Evolutionary conservation across 2,113 vertebrate species (phyloP), one percentile per base, ranked within the genome.

Genomic region (Lasiurus borealis): DNA sequence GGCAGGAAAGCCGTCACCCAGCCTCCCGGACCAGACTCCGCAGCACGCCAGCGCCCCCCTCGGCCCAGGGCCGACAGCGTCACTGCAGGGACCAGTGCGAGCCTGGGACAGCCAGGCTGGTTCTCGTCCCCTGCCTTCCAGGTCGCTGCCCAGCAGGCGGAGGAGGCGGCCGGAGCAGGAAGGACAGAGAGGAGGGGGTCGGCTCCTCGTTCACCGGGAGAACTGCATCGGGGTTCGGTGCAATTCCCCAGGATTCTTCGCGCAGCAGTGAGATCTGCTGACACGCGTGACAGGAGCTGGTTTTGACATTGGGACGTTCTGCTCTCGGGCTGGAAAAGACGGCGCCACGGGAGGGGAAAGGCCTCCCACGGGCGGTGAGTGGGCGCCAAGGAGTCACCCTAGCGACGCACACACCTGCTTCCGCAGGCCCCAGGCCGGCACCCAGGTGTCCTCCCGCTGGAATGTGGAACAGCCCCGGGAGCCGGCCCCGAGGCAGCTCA

Each of bases 161-260:
- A 40, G 40, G 40, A 40, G 40, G 40, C n/a, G n/a, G n/a, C n/a
- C n/a, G n/a, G n/a, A n/a, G n/a, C 34, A 18, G 73, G 27, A 23
- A 12, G 5, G 54, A 19, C 46, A 8, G 36, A n/a, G n/a, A 31
- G 57, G 11, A 84, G 57, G 16, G 1, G 0, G 40, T 69, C 12
- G 1, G 5, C 1, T 21, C 54, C 40, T 1, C 25, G 1, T n/a
- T 4, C 6, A 52, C n/a, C n/a, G n/a, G n/a, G n/a, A n/a, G n/a
- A n/a, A n/a, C 23, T 88, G 46, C 59, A 31, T 31, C 48, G 25
- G 62, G n/a, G 44, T 34, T 48, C 44, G 40, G 78, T 29, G 25
- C 9, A 2, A 34, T 62, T 68, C 82, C 62, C 93, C 90, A 82
- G 73, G 72, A 54, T 73, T 59, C 77, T 81, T 81, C 64, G 68